Evolutionary conservation across 1,140 invertebrate genomes (phyloP).

Genomic region (Anastatus disparis): DNA sequence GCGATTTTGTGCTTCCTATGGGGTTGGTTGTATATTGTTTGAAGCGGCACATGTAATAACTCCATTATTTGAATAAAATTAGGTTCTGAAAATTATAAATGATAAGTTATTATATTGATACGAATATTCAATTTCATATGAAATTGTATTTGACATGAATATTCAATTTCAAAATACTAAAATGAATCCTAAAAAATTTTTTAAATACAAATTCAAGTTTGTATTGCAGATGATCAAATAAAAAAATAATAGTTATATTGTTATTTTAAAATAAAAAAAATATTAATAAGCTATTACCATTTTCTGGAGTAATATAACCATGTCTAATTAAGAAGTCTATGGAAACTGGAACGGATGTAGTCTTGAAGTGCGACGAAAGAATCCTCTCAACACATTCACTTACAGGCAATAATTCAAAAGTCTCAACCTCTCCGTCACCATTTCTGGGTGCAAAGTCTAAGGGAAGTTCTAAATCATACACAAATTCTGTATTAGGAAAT

Average conservation of each 20-base stretch:
- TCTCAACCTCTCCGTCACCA: conserved; percentile 92
- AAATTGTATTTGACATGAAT: no score
- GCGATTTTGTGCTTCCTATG: conserved; percentile 62
- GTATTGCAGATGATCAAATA: no score
- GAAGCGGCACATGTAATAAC: conserved; percentile 86
- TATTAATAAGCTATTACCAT: conserved; percentile 71
- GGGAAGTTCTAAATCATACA: conserved; percentile 93
- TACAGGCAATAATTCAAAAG: conserved; percentile 86
- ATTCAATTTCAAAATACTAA: no score
- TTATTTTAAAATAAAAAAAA: conserved; percentile 1
- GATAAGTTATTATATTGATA: no score
- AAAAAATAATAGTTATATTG: not conserved
- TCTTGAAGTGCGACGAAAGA: conserved; percentile 88
- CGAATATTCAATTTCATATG: no score
- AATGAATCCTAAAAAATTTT: no score
- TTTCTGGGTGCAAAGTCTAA: conserved; percentile 89
- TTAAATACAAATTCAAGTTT: no score
- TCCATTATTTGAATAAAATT: conserved; percentile 86
- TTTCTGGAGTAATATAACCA: conserved; percentile 87
- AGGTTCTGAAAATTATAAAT: conserved; percentile 73
- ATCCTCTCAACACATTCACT: conserved; percentile 83
- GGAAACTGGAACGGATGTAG: conserved; percentile 89
- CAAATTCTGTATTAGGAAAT: conserved; percentile 93
- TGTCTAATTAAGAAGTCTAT: conserved; percentile 92
- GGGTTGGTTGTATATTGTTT: conserved; percentile 74